Base-by-base conservation (phyloP, 1,140 invertebrate genomes). In the Drosophila nikananu region DNA sequence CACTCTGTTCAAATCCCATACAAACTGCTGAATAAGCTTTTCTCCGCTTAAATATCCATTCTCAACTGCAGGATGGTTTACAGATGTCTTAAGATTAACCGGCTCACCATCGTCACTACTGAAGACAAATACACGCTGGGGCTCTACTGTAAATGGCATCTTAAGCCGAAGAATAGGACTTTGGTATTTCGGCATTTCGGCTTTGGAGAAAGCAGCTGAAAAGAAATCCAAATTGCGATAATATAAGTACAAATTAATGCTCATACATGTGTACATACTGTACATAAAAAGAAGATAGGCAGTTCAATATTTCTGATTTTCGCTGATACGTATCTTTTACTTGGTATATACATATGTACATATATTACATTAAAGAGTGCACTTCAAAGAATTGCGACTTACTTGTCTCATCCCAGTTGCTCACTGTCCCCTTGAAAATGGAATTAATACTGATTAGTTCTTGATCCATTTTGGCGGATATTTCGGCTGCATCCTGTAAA, bases 361-460 rank as follows among this genome's bases (percentile, higher is more conserved):
- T n/a, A n/a, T n/a, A n/a, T n/a, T n/a, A n/a, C 30, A 30, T 9
- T 30, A 30, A 30, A 30, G 3, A 8, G 8, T 32, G 19, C 27
- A 27, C 44, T 27, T 3, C n/a, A 25, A 12, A 10, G 15, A 51
- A 23, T 51, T 62, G 19, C 8, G 25, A 30, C 54, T 65, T 65
- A 65, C 62, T 15, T 21, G 39, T 44, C 8, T 60, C 54, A 4
- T 60, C 8, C 55, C 27, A 44, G 25, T 65, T 65, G 10, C 3
- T 32, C 1, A 65, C 15, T 32, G 27, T 13, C 2, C 27, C 54
- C 27, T 59, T 65, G 17, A 60, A 65, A 42, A 59, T 44, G 5
- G 62, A 65, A 44, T 65, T 65, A 13, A 65, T 65, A 1, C n/a
- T 37, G 7, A 30, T 19, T 17, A 65, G 9, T 21, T 65, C 54